A percentile compares a stretch with the other conserved stretches of the same genome.
These are phyloP conservation scores for Pectinophora gossypiella DNA, from an alignment of 1,140 invertebrate genomes.

Conservation along the genomic window DNA sequence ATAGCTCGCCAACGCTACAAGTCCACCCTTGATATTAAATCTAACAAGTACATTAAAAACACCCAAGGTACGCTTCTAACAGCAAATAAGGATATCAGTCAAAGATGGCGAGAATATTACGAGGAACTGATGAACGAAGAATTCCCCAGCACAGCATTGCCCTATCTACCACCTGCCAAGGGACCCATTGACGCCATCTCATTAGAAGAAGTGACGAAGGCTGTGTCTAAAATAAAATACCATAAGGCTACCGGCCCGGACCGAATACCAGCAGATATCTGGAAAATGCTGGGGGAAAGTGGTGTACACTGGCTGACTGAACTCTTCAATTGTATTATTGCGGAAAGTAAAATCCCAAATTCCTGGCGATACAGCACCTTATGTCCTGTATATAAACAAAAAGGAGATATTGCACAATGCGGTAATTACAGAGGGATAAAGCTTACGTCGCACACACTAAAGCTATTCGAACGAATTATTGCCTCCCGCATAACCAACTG, in stretches of 20 bases:
- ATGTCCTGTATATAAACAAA: neutral
- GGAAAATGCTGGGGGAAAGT: neutral
- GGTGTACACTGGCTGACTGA: neutral
- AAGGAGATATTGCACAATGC: neutral
- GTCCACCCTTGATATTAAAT: conserved; percentile 11
- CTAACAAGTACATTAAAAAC: conserved; percentile 11
- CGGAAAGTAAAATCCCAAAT: neutral
- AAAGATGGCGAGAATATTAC: conserved; percentile 14
- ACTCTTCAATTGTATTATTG: neutral
- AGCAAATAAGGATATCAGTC: conserved; percentile 4
- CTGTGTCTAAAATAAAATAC: conserved; percentile 1
- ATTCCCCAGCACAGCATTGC: conserved; percentile 6
- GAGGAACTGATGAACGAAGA: conserved; percentile 14
- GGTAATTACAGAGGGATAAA: conserved; percentile 3
- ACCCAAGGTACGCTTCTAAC: conserved; percentile 1
- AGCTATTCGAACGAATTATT: conserved; percentile 8
- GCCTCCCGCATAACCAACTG: neutral
- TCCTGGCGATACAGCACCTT: neutral
- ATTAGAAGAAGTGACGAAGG: neutral
- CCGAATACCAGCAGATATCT: neutral
- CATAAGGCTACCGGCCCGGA: conserved; percentile 4
- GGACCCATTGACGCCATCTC: neutral
- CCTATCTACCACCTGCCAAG: neutral
- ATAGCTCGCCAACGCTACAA: conserved; percentile 11
- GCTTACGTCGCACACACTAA: conserved; percentile 11